A percentile compares a stretch with the other conserved stretches of the same genome.
phyloP scores from a whole-genome alignment of 1,140 invertebrate species.

The Dufourea novaeangliae region DNA sequence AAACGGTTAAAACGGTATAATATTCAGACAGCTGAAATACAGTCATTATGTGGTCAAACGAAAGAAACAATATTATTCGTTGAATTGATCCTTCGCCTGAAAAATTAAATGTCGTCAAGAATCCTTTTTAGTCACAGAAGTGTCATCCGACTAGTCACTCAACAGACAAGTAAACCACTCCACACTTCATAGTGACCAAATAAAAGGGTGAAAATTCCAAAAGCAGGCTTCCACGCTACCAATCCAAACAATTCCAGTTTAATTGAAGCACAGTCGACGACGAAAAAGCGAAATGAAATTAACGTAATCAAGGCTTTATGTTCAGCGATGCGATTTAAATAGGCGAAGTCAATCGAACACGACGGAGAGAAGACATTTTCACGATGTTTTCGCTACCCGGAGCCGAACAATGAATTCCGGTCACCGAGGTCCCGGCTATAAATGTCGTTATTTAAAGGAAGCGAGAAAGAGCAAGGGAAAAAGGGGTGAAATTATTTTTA shows the following conservation, averaged over 20 bases:
- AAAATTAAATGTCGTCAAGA: no score
- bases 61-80: no score
- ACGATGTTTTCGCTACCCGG: background rate
- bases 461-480: no score
- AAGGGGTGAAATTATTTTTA: slow-evolving; percentile 11
- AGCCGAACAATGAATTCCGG: background rate
- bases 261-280: background rate
- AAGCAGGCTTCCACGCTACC: background rate
- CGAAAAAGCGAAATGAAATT: background rate
- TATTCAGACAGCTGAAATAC: no score
- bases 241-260: background rate
- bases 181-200: no score
- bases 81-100: no score
- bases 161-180: no score
- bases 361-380: background rate
- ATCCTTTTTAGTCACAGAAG: no score
- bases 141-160: no score
- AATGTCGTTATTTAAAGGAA: slow-evolving; percentile 20
- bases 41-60: no score
- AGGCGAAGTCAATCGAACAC: background rate
- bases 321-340: background rate
- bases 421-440: background rate
- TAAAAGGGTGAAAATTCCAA: no score
- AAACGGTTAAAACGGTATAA: no score
- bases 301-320: background rate